Base-by-base conservation (phyloP, 2,113 vertebrate genomes). In the Gobio gobio region DNA sequence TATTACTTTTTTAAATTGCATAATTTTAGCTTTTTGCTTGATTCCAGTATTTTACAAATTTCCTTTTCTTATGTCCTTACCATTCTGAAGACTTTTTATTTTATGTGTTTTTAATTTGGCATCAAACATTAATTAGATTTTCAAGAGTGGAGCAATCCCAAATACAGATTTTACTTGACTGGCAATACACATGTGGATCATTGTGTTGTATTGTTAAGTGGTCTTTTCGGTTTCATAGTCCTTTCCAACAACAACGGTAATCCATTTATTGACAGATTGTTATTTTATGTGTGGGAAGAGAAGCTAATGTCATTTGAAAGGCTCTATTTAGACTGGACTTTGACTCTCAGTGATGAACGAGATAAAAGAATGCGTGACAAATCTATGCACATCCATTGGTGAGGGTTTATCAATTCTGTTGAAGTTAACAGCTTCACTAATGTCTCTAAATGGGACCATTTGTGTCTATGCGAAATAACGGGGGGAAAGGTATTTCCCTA, bases 391-490 rank as follows among this genome's bases (percentile, higher is more conserved):
- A 70, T 54, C 29, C 40, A 77, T 29, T 68, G 45, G 13, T 82
- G 40, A 63, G 54, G 33, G 58, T 64, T 81, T 81, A 66, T 76
- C 26, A 80, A 14, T 63, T 61, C 49, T 47, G 40, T 47, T 22
- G 59, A 63, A 24, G 16, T n/a, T 86, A 83, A 49, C 36, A 49
- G 76, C 78, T 59, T 64, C 49, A 54, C 75, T 87, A 84, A 90
- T 64, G 86, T 70, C 84, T 86, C 78, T 85, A 83, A 86, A 92
- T 87, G 82, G 83, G 64, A n/a, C 51, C 85, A 74, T 91, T 86
- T 87, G 63, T 16, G 59, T 56, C 66, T n/a, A n/a, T 91, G 49
- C 12, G 24, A 83, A 63, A 86, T 68, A 45, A 49, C n/a, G 13
- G 47, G 24, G 43, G 78, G 78, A 64, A 76, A 54, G 36, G 78